Percentiles rank a stretch among this genome's conserved stretches.
Conservation (phyloP, 1,140 invertebrate species). For the Lasioglossum baleicum region DNA sequence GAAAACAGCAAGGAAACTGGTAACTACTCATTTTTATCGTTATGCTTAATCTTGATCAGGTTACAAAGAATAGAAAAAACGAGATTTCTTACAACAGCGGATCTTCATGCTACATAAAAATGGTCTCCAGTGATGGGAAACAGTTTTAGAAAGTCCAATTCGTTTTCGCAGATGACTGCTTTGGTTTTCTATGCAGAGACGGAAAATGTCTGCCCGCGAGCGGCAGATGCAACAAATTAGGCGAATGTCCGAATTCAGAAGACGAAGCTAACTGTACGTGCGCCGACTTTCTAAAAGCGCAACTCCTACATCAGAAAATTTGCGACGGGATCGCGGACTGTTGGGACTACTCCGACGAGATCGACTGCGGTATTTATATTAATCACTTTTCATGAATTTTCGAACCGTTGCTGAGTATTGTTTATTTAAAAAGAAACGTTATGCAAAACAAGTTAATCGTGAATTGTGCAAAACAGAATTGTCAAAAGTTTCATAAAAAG, state of each 20-base stretch:
- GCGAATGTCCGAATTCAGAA: constrained; percentile 86
- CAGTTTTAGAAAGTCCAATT: not conserved
- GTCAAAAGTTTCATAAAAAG: no score
- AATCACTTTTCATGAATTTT: no score
- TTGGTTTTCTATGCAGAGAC: constrained; percentile 80
- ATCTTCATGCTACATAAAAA: no score
- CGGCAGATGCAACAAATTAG: constrained; percentile 86
- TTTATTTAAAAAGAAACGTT: no score
- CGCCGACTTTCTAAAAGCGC: constrained; percentile 86
- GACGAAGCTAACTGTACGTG: constrained; percentile 89
- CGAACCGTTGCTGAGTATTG: no score
- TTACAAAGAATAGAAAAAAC: no score
- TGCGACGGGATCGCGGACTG: constrained; percentile 91
- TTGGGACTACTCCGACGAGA: constrained; percentile 90
- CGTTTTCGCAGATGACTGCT: constrained; percentile 64
- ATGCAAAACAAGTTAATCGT: no score
- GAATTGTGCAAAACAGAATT: no score
- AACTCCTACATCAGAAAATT: constrained; percentile 86
- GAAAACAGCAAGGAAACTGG: constrained; percentile 57
- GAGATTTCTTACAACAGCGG: no score
- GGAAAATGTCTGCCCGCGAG: constrained; percentile 85
- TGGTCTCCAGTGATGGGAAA: not conserved
- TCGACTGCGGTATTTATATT: constrained; percentile 84
- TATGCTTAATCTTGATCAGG: no score
- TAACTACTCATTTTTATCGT: constrained; percentile 25